Evolutionary conservation across 2,113 vertebrate genomes (phyloP).

Genomic region (Stictonetta naevosa): DNA sequence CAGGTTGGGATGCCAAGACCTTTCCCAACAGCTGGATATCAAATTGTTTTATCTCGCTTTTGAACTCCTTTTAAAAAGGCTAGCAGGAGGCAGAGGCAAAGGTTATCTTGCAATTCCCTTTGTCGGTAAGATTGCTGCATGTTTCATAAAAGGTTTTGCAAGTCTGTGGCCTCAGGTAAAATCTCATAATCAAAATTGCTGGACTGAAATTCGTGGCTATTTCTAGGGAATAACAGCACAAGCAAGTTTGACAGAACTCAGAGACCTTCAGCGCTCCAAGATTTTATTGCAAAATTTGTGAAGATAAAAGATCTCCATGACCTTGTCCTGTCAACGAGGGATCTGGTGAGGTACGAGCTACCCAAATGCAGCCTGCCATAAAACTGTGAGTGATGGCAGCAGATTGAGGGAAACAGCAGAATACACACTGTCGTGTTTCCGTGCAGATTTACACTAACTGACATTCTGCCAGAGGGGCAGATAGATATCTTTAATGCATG

Average conservation of each 20-base stretch:
- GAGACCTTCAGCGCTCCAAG: neutral
- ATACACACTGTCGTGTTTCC: neutral
- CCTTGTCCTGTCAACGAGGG: neutral
- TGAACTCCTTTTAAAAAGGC: neutral
- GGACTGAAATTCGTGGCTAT: neutral
- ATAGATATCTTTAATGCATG: neutral
- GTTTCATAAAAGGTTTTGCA: neutral
- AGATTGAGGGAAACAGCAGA: neutral
- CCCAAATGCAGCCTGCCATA: neutral
- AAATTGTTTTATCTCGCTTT: neutral
- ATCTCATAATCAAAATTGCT: neutral
- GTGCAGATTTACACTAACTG: fast-evolving
- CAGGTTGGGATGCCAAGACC: neutral
- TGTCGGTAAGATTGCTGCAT: neutral
- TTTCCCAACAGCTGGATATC: neutral
- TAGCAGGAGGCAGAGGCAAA: neutral
- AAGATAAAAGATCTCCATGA: neutral
- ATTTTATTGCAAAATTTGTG: neutral
- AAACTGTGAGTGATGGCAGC: neutral
- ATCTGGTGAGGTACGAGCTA: neutral
- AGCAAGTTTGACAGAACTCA: neutral
- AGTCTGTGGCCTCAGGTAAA: neutral
- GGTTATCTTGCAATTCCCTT: neutral
- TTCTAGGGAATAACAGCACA: neutral
- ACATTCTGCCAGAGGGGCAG: neutral